phyloP scores from a whole-genome alignment of 2,888 invertebrate species.

The Drosophila anomalata region DNA sequence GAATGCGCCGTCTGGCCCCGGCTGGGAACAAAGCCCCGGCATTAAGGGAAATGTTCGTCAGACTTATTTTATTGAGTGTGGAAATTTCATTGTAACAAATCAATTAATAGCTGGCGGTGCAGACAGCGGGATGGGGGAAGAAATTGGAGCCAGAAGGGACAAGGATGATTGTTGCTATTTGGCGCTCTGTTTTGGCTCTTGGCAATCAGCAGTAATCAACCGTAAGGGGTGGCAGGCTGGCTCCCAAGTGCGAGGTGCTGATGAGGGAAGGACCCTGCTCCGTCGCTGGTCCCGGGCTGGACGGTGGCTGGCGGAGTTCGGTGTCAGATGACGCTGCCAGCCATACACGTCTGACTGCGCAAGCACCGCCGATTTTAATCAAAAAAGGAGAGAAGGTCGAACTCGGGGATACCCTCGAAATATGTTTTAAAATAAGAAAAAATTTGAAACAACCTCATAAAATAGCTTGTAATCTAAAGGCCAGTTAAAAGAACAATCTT shows the following conservation, averaged over 20 bases:
- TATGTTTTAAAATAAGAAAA: too few relatives aligned
- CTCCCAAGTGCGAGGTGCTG: constrained; percentile 24
- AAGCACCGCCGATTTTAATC: constrained; percentile 15
- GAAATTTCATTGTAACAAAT: constrained; percentile 77
- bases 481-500: too few relatives aligned
- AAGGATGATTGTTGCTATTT: constrained; percentile 66
- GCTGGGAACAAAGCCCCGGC: constrained; percentile 46
- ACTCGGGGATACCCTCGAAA: constrained; percentile 13
- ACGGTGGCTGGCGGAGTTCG: constrained; percentile 18
- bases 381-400: not conserved
- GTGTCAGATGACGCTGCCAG: constrained; percentile 48
- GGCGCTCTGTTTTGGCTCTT: constrained; percentile 66
- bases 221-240: constrained; percentile 41
- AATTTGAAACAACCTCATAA: too few relatives aligned
- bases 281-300: constrained; percentile 5
- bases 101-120: constrained; percentile 63
- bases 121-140: not conserved
- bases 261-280: constrained; percentile 4
- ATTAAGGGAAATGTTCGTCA: constrained; percentile 58
- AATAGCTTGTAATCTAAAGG: too few relatives aligned
- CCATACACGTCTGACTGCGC: constrained; percentile 67
- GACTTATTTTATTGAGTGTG: constrained; percentile 63
- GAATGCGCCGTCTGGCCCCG: constrained; percentile 32
- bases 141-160: constrained; percentile 32
- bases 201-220: constrained; percentile 75